Evolutionary conservation across 2,888 invertebrate species (phyloP).

Genomic region (Drosophila lacicola): DNA sequence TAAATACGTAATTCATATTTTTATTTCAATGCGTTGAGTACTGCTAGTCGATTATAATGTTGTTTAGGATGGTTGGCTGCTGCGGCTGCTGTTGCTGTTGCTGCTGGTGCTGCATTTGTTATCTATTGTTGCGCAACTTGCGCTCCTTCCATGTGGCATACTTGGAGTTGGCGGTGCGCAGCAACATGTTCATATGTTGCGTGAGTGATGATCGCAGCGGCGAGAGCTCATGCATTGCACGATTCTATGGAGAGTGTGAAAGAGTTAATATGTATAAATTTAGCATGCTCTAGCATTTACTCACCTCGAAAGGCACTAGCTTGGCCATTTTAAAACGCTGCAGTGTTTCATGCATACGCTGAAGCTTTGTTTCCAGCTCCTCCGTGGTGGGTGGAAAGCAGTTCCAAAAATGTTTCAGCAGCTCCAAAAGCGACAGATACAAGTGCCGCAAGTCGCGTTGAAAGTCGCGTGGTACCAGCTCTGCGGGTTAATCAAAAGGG

Average conservation of each 20-base stretch:
- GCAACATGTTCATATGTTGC: slow-evolving; percentile 93
- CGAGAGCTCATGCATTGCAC: slow-evolving; percentile 92
- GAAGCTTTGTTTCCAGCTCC: slow-evolving; percentile 91
- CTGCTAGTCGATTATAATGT: slow-evolving; percentile 34
- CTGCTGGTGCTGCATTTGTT: slow-evolving; percentile 62
- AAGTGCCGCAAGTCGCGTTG: slow-evolving; percentile 93
- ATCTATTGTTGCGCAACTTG: slow-evolving; percentile 86
- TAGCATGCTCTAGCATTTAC: slow-evolving; percentile 7
- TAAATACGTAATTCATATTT: slow-evolving; percentile 34
- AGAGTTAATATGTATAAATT: background rate
- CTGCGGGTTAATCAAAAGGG: slow-evolving; percentile 85
- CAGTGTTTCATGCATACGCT: slow-evolving; percentile 95
- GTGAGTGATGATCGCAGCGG: slow-evolving; percentile 92
- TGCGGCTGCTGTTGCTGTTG: slow-evolving; percentile 22
- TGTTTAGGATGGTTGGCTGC: slow-evolving; percentile 15
- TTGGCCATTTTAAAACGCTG: slow-evolving; percentile 94
- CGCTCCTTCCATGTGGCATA: slow-evolving; percentile 94
- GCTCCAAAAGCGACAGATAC: slow-evolving; percentile 94
- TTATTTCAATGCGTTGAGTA: slow-evolving; percentile 44
- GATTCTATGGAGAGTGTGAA: slow-evolving; percentile 87
- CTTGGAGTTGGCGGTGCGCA: slow-evolving; percentile 94
- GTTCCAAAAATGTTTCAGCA: slow-evolving; percentile 97
- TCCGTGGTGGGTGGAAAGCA: slow-evolving; percentile 94
- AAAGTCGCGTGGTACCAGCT: slow-evolving; percentile 93
- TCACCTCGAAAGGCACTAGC: slow-evolving; percentile 93